Evolutionary conservation across 2,113 vertebrate genomes (phyloP), one percentile per base, ranked within the genome.

Genomic region (Hippopotamus amphibius): DNA sequence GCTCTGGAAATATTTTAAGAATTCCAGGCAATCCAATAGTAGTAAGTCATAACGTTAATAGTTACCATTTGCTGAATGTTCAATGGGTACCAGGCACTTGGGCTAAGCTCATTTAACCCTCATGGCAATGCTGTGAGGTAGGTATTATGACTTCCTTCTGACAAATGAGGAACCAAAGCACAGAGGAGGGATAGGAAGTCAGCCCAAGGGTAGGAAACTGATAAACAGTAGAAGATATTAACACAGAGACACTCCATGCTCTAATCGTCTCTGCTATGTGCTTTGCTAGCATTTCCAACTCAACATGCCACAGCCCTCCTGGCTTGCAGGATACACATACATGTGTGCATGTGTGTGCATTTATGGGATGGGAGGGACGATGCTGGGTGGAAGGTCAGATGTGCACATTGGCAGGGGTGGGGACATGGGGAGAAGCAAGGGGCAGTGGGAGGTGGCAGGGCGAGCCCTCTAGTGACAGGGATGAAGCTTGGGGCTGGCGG

Each of bases 331-430:
- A 57, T 4, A 30, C 6, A 2, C 4, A 17, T 2, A 15, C 15
- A 4, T 14, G 26, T 0, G 14, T 24, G 6, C 26, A 4, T 1
- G 3, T 0, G 5, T 4, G 53, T 41, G 21, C 37, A 13, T 4
- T 11, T 4, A 26, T 8, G 2, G 3, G 43, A 21, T 6, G 21
- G 26, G 30, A 13, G 10, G 41, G 46, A 28, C 24, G 17, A 3
- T 57, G 15, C n/a, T 76, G 26, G 9, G 21, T 21, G 22, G 37
- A 55, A 43, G 61, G 87, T 1, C 12, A 61, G 26, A 10, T 24
- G 5, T 37, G 28, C 81, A 48, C 41, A 26, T 1, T 48, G 66
- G 86, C 30, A 57, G 33, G 30, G 33, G 50, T 6, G 13, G 46
- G 37, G 24, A 61, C 30, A 1, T 17, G n/a, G 7, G 30, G 6